phyloP scores from a whole-genome alignment of 2,113 vertebrate species.

The Pontoporia blainvillei region DNA sequence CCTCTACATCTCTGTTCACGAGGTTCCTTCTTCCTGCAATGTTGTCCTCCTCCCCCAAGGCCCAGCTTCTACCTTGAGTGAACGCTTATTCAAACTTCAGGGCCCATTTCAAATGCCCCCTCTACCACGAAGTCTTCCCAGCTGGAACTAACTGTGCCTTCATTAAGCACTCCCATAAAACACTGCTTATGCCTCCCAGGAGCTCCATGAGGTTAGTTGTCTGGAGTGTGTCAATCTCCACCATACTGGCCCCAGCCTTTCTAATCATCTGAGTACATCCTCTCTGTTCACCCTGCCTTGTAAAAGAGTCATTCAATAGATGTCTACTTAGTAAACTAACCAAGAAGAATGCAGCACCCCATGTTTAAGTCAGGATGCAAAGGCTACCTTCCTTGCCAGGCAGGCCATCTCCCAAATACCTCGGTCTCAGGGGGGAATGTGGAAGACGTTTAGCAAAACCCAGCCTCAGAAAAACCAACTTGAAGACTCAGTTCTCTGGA shows the following conservation, averaged over 20 bases:
- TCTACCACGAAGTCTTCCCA: background rate
- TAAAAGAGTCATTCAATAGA: background rate
- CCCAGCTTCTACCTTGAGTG: background rate
- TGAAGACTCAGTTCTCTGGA: background rate
- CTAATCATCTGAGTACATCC: background rate
- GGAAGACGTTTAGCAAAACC: background rate
- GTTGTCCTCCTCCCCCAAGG: background rate
- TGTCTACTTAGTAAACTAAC: background rate
- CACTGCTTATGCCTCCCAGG: background rate
- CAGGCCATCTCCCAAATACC: background rate
- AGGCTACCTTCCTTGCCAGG: background rate
- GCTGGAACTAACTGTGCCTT: background rate
- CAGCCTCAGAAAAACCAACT: background rate
- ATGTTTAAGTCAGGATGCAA: background rate
- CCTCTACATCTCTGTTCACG: background rate
- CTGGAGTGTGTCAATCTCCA: background rate
- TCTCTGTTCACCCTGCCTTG: background rate
- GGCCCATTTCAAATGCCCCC: background rate
- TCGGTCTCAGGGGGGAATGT: background rate
- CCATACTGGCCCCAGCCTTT: background rate
- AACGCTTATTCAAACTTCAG: background rate
- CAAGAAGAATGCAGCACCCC: background rate
- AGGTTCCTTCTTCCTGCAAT: background rate
- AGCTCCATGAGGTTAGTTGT: background rate
- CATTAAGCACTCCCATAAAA: background rate